Conservation (phyloP, 2,113 vertebrate genomes). For the Athene cunicularia region DNA sequence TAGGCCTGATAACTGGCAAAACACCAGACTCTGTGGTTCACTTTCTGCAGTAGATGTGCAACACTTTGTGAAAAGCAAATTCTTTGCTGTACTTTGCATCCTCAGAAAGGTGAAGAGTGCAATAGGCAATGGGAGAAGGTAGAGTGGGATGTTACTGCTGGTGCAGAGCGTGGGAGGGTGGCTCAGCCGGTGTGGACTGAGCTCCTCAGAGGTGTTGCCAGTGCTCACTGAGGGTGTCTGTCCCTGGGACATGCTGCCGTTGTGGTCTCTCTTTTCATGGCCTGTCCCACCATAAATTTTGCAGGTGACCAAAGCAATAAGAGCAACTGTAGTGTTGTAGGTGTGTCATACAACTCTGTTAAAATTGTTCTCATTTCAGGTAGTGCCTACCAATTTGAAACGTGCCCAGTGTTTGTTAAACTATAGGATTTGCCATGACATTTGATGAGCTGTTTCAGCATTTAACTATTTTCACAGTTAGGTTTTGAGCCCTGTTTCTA, state of each 20-base stretch:
- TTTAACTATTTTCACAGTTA: neutral
- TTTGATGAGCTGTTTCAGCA: neutral
- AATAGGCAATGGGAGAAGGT: neutral
- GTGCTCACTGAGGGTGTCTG: neutral
- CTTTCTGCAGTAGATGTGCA: neutral
- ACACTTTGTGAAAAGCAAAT: neutral
- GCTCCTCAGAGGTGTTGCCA: neutral
- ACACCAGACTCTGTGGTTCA: neutral
- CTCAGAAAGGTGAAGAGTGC: rapidly evolving
- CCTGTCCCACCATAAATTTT: neutral
- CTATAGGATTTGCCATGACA: neutral
- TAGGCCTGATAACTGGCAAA: too few species aligned
- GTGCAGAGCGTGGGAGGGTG: neutral
- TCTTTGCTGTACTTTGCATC: neutral
- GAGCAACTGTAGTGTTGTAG: neutral
- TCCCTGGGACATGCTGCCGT: rapidly evolving
- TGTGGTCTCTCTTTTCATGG: neutral
- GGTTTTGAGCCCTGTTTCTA: neutral
- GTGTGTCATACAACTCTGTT: neutral
- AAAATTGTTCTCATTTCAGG: neutral
- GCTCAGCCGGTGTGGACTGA: neutral
- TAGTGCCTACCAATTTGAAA: neutral
- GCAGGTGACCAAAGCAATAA: neutral
- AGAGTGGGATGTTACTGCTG: neutral
- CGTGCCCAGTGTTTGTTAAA: neutral